These are phyloP conservation scores for Strigamia maritima DNA, from an alignment of 2,888 invertebrate genomes.

Conservation along the genomic window DNA sequence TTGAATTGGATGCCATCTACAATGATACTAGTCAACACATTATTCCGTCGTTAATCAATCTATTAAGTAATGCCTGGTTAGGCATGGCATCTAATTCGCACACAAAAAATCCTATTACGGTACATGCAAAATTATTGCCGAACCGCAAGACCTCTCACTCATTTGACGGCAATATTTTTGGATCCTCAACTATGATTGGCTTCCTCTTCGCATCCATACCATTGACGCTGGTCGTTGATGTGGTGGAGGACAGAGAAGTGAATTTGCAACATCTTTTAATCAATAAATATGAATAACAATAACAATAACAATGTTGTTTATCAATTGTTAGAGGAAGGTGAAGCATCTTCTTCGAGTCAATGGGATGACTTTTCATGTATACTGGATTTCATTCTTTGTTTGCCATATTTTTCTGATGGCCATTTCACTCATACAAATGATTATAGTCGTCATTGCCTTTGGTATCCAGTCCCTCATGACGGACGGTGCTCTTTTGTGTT, in stretches of 20 bases:
- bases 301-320: too few species aligned
- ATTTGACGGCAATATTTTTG: constrained; percentile 61
- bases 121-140: constrained; percentile 55
- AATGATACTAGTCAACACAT: constrained; percentile 78
- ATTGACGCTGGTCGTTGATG: constrained; percentile 71
- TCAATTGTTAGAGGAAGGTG: constrained; percentile 65
- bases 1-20: constrained; percentile 57
- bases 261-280: constrained; percentile 44
- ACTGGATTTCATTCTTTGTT: constrained; percentile 55
- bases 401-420: constrained; percentile 73
- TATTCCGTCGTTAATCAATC: constrained; percentile 69
- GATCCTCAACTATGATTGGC: constrained; percentile 72
- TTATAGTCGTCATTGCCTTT: constrained; percentile 63
- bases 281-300: too few species aligned
- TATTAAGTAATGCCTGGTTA: constrained; percentile 64
- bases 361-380: constrained; percentile 67
- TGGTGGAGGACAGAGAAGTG: constrained; percentile 81
- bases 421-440: constrained; percentile 66
- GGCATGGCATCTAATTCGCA: not conserved
- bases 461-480: constrained; percentile 45
- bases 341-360: constrained; percentile 78
- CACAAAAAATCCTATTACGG: not conserved
- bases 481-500: constrained; percentile 47
- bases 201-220: constrained; percentile 76
- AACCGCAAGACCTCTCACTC: not conserved